Base-by-base conservation (phyloP, 1,140 invertebrate species). In the Halotydeus destructor region DNA sequence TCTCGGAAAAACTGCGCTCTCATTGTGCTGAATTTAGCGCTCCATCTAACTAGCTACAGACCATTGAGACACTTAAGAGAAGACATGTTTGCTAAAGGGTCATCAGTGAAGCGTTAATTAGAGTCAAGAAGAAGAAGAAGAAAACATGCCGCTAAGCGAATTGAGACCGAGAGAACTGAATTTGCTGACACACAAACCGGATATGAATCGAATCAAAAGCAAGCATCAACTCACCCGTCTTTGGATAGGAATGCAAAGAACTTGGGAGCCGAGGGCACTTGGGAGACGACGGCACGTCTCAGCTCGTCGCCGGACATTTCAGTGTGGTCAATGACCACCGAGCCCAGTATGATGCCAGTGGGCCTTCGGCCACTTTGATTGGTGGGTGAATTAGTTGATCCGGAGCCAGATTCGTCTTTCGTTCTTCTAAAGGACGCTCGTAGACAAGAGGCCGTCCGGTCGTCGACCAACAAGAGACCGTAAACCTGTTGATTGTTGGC, bases 191-290 rank as follows among this genome's bases (percentile, higher is more conserved):
- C 21, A 12, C 21, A 40, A 28, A 28, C 25, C 1, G 26, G 9
- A 30, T 19, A n/a, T 19, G 12, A 24, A 21, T n/a, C 8, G 8
- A 35, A 35, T 35, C 8, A 30, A 26, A 26, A 14, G 18, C n/a
- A 39, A 9, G 26, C 16, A 19, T 25, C 4, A 30, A 44, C 45
- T 45, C 54, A 58, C 57, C 54, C 54, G 34, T 56, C 49, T 44
- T 51, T 51, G 16, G 55, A 50, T 14, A 50, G 49, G 24, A 57
- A 55, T 6, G 28, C 49, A 28, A 54, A 58, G 14, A 28, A 38
- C n/a, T 43, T 33, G 11, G 54, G 55, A 26, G 53, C 28, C 25
- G 34, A 41, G 4, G 46, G 38, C n/a, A 50, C 22, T 44, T 50
- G 46, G 1, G 35, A 30, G 24, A 41, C 38, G 26, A 50, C 44